A percentile compares a stretch with the other conserved stretches of the same genome.
These are phyloP conservation scores for Nesoenas mayeri DNA, from an alignment of 2,113 vertebrate genomes.

Conservation along the genomic window DNA sequence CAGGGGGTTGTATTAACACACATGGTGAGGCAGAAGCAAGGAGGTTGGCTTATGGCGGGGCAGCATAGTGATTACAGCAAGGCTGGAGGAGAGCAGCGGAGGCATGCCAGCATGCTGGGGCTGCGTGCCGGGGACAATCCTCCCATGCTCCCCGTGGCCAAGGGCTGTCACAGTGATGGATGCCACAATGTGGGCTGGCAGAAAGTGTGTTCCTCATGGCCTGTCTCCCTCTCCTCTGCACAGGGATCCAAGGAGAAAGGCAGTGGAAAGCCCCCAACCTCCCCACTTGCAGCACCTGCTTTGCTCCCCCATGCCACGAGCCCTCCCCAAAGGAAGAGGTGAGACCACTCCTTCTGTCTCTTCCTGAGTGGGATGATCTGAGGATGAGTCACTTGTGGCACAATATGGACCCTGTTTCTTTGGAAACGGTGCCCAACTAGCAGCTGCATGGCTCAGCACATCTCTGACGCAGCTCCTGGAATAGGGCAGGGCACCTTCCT, in stretches of 20 bases:
- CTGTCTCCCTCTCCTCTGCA: background rate
- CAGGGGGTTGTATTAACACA: background rate
- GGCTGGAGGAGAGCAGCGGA: background rate
- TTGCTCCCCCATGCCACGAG: background rate
- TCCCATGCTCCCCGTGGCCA: background rate
- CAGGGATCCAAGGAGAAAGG: background rate
- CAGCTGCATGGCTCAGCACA: constrained; percentile 68
- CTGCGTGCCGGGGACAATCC: background rate
- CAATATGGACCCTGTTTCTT: constrained; percentile 36
- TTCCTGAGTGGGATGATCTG: constrained; percentile 27
- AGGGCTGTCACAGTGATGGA: constrained; percentile 12
- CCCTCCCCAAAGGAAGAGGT: constrained; percentile 20
- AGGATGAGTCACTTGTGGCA: constrained; percentile 48
- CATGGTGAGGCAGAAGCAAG: background rate
- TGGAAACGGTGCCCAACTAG: constrained; percentile 33
- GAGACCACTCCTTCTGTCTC: background rate
- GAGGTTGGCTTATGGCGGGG: fast-evolving
- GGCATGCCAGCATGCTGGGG: background rate
- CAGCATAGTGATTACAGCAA: background rate
- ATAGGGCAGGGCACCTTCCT: constrained; percentile 67
- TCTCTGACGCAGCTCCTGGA: constrained; percentile 54
- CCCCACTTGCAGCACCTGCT: background rate
- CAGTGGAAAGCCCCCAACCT: background rate
- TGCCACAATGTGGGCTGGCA: background rate
- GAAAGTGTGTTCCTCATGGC: background rate